Percentiles rank a stretch among this genome's conserved stretches.
phyloP scores from a whole-genome alignment of 2,888 invertebrate species.

The Lithophane leautieri region DNA sequence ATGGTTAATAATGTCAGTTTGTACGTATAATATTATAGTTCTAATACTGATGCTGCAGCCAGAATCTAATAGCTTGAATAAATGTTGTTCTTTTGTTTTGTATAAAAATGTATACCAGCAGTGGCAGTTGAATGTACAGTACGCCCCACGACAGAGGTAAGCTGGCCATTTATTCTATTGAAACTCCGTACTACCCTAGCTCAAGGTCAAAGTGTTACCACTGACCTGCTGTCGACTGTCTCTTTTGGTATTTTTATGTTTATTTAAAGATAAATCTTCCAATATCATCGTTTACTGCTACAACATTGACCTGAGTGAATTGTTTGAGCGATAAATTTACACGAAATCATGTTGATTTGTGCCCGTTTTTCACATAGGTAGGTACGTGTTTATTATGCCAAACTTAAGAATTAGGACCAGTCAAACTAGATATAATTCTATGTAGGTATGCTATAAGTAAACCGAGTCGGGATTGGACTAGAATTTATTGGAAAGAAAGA shows the following conservation, averaged over 20 bases:
- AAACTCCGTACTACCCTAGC: neutral
- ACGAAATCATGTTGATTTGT: neutral
- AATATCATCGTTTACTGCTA: constrained; percentile 11
- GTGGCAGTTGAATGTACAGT: neutral
- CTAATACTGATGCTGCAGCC: neutral
- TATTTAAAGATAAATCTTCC: constrained; percentile 2
- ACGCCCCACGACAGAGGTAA: neutral
- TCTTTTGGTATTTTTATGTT: neutral
- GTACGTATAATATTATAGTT: neutral
- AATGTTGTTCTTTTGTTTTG: too few species aligned
- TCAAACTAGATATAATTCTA: too few species aligned
- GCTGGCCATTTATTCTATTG: neutral
- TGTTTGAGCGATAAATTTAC: neutral
- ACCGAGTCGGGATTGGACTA: too few species aligned
- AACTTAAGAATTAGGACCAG: too few species aligned
- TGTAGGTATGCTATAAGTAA: too few species aligned
- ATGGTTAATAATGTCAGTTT: neutral
- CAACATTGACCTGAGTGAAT: neutral
- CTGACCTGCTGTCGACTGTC: neutral
- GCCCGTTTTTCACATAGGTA: too few species aligned
- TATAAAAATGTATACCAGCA: neutral
- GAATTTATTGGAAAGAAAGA: too few species aligned
- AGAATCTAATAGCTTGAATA: constrained; percentile 1
- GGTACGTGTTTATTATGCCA: too few species aligned
- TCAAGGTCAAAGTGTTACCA: neutral